Evolutionary conservation across 2,797 vertebrate genomes (phyloP).

Genomic region (Pantherophis alleghaniensis): DNA sequence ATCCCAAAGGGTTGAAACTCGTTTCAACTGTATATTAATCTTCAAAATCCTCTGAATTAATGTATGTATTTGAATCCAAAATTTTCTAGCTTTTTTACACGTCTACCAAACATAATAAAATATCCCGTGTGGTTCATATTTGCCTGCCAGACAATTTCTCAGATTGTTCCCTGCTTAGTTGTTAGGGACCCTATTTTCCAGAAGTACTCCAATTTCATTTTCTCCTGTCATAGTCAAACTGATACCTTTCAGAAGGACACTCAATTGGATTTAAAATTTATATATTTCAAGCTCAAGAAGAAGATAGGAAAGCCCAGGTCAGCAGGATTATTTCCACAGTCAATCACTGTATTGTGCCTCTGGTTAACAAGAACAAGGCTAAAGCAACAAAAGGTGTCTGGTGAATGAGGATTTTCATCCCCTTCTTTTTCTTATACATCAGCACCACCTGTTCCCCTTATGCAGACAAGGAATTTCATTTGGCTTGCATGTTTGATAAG

Average conservation of each 20-base stretch:
- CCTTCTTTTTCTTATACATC: slow-evolving; percentile 35
- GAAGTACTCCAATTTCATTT: neutral
- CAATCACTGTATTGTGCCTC: slow-evolving; percentile 26
- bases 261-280: slow-evolving; percentile 20
- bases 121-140: neutral
- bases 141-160: neutral
- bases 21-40: neutral
- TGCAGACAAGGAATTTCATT: slow-evolving; percentile 56
- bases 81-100: neutral
- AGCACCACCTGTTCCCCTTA: slow-evolving; percentile 59
- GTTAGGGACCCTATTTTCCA: neutral
- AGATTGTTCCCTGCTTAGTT: neutral
- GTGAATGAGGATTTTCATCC: slow-evolving; percentile 29
- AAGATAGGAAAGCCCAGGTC: slow-evolving; percentile 1
- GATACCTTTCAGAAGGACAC: neutral
- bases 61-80: neutral
- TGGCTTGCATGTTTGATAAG: slow-evolving; percentile 56
- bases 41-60: neutral
- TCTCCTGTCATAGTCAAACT: neutral
- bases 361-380: slow-evolving; percentile 38
- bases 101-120: neutral
- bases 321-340: slow-evolving; percentile 28
- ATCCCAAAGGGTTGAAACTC: neutral
- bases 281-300: slow-evolving; percentile 12
- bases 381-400: slow-evolving; percentile 40